A percentile compares a stretch with the other conserved stretches of the same genome.
These are phyloP conservation scores for Andrena minutula DNA, from an alignment of 2,888 invertebrate genomes.

Conservation along the genomic window DNA sequence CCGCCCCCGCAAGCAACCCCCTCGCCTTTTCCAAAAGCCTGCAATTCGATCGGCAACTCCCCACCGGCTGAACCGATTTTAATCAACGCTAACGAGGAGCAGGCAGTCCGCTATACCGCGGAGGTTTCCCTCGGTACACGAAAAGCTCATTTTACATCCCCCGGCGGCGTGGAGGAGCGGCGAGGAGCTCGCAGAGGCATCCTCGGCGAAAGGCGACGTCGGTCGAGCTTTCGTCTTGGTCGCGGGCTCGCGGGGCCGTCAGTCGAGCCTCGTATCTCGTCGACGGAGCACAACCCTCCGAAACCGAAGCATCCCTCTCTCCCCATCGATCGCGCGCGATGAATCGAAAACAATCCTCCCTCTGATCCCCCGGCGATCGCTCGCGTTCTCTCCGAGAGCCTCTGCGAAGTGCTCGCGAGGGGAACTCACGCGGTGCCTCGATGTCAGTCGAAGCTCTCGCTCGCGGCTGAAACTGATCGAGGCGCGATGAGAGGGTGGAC, in stretches of 20 bases:
- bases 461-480: neutral
- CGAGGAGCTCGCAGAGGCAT: conserved; percentile 24
- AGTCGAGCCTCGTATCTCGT: conserved; percentile 63
- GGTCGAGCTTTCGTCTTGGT: conserved; percentile 57
- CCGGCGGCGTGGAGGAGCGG: conserved; percentile 8
- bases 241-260: conserved; percentile 50
- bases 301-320: conserved; percentile 2
- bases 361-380: neutral
- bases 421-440: neutral
- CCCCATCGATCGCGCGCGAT: conserved; percentile 10
- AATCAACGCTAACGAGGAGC: conserved; percentile 42
- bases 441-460: neutral
- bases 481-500: conserved; percentile 3
- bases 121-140: conserved; percentile 38
- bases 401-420: neutral
- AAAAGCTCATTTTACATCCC: conserved; percentile 52
- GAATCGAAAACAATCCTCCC: neutral
- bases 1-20: neutral
- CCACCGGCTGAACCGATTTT: conserved; percentile 29
- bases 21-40: neutral
- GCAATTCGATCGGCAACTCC: conserved; percentile 5
- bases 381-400: neutral
- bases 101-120: conserved; percentile 2
- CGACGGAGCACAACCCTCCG: conserved; percentile 42
- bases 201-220: conserved; percentile 47